Percentiles rank a stretch among this genome's conserved stretches.
phyloP scores from a whole-genome alignment of 2,888 invertebrate species.

The Limnephilus rhombicus region DNA sequence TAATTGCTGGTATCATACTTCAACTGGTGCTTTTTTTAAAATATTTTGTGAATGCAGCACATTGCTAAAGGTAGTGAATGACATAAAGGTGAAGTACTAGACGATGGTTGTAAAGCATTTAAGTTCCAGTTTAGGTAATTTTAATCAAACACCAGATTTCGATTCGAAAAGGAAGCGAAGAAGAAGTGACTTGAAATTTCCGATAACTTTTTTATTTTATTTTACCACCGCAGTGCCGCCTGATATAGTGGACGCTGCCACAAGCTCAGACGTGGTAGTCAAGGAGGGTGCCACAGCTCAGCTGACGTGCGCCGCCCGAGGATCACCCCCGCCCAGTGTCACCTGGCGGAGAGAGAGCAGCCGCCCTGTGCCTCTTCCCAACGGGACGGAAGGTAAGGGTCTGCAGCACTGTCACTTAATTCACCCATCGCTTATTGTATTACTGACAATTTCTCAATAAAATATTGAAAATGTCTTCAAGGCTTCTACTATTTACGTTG shows the following conservation, averaged over 20 bases:
- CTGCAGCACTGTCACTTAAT: not conserved
- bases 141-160: too few relatives aligned
- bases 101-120: too few relatives aligned
- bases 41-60: too few relatives aligned
- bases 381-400: slow-evolving; percentile 72
- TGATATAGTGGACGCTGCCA: slow-evolving; percentile 86
- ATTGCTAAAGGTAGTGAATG: too few relatives aligned
- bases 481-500: not conserved
- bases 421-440: not conserved
- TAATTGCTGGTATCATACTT: too few relatives aligned
- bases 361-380: slow-evolving; percentile 77
- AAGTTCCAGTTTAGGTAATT: too few relatives aligned
- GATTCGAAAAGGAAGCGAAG: too few relatives aligned
- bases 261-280: slow-evolving; percentile 86
- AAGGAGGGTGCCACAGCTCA: slow-evolving; percentile 88
- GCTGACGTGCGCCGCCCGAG: slow-evolving; percentile 87
- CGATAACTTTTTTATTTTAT: not conserved
- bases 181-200: too few relatives aligned
- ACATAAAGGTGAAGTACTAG: too few relatives aligned
- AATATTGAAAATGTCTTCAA: not conserved
- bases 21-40: too few relatives aligned
- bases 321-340: slow-evolving; percentile 87
- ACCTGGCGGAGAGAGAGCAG: slow-evolving; percentile 90
- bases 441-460: not conserved
- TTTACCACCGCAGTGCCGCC: slow-evolving; percentile 82